Evolutionary conservation across 2,113 vertebrate genomes (phyloP).

Genomic region (Piprites chloris): DNA sequence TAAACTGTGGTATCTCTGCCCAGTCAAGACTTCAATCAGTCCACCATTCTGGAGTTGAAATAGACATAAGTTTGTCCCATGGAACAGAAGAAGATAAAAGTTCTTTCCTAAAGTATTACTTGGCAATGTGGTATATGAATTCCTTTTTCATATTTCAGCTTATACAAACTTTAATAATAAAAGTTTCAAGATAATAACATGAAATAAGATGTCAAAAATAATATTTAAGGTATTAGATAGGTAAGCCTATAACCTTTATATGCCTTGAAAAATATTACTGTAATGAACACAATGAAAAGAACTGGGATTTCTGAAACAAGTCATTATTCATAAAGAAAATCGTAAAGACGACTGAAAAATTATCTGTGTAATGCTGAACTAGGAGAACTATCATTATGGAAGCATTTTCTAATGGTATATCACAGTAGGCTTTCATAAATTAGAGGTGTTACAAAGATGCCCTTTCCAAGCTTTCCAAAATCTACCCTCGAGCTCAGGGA

Average conservation of each 20-base stretch:
- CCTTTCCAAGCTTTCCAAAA: neutral
- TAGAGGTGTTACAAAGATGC: neutral
- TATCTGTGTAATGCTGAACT: neutral
- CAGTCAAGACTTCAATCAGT: neutral
- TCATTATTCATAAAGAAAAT: neutral
- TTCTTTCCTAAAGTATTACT: neutral
- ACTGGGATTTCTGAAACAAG: neutral
- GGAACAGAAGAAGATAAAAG: neutral
- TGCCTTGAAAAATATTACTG: neutral
- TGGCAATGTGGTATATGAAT: neutral
- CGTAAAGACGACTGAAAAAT: neutral
- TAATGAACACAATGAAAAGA: neutral
- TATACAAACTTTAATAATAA: neutral
- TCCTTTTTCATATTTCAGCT: neutral
- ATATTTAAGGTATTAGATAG: neutral
- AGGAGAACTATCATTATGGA: neutral
- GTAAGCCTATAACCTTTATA: neutral
- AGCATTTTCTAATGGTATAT: neutral
- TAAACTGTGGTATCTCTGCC: neutral
- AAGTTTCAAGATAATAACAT: neutral
- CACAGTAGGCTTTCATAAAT: neutral
- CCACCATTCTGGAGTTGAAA: neutral
- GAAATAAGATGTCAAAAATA: neutral
- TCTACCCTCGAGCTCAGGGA: neutral
- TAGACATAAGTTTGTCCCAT: neutral